Evolutionary conservation across 2,888 invertebrate genomes (phyloP).

Genomic region (Scaeva pyrastri): DNA sequence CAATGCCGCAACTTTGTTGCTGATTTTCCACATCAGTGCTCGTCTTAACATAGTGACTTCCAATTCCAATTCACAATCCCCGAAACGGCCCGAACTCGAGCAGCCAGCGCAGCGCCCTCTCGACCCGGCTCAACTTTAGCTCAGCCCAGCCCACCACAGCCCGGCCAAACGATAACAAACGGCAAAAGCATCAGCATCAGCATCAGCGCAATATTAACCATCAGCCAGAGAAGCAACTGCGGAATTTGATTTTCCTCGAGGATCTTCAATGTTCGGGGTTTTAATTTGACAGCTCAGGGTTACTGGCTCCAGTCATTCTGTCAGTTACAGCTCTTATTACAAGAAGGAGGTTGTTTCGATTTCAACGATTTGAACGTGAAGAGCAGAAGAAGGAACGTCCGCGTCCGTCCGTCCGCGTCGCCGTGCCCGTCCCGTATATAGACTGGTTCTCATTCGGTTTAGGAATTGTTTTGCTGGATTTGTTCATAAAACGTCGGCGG

Average conservation of each 20-base stretch:
- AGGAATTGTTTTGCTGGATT: constrained; percentile 16
- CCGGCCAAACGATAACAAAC: constrained; percentile 42
- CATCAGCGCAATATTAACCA: constrained; percentile 23
- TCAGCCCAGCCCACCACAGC: neutral
- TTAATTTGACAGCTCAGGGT: constrained; percentile 76
- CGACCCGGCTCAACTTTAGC: neutral
- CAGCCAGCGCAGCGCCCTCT: too few relatives aligned
- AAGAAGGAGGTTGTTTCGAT: constrained; percentile 64
- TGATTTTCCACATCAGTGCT: constrained; percentile 70
- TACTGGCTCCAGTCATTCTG: constrained; percentile 65
- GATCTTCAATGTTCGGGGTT: constrained; percentile 67
- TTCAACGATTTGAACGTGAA: constrained; percentile 22
- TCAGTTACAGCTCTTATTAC: constrained; percentile 67
- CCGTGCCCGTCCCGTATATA: constrained; percentile 7
- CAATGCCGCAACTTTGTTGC: constrained; percentile 72
- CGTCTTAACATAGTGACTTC: constrained; percentile 43
- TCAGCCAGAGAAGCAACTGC: constrained; percentile 41
- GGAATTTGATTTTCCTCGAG: constrained; percentile 71
- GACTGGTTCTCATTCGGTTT: constrained; percentile 14
- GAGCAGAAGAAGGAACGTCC: neutral
- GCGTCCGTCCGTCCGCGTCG: too few relatives aligned
- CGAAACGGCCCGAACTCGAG: too few relatives aligned
- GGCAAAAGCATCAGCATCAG: constrained; percentile 14
- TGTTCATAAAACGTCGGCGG: neutral
- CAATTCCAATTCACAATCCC: constrained; percentile 17